These are phyloP conservation scores for Micropoecilia bifurca DNA, from an alignment of 2,797 vertebrate genomes.

Conservation along the genomic window DNA sequence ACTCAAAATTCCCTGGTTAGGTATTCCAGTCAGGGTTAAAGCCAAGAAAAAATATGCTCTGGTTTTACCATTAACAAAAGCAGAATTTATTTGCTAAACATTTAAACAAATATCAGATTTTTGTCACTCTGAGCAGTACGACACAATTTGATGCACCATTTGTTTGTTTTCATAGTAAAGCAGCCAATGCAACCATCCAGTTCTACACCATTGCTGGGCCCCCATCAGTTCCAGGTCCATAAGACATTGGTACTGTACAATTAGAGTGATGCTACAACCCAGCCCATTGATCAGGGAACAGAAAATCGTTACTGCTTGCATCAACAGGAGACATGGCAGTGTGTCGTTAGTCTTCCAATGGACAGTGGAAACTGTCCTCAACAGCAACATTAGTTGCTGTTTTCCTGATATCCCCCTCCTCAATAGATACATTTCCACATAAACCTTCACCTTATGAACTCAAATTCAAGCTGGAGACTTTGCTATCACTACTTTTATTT, in stretches of 20 bases:
- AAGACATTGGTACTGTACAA: background rate
- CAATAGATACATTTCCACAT: background rate
- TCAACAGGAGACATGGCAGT: no score
- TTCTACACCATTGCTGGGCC: background rate
- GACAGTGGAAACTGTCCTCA: background rate
- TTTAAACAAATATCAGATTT: background rate
- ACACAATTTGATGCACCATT: background rate
- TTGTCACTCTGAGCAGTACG: background rate
- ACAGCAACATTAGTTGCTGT: background rate
- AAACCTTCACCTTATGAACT: background rate
- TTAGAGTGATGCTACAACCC: background rate
- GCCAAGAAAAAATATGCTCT: background rate
- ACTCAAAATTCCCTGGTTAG: background rate
- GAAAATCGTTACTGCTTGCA: background rate
- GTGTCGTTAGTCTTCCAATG: background rate
- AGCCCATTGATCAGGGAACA: background rate
- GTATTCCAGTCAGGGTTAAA: background rate
- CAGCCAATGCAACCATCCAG: background rate
- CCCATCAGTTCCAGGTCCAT: background rate
- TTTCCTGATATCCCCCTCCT: background rate
- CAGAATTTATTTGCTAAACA: background rate
- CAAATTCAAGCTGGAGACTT: background rate
- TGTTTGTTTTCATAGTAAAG: background rate
- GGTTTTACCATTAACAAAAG: background rate
- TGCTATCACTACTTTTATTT: background rate